phyloP scores from a whole-genome alignment of 1,140 invertebrate genomes.

The Melitaea cinxia region DNA sequence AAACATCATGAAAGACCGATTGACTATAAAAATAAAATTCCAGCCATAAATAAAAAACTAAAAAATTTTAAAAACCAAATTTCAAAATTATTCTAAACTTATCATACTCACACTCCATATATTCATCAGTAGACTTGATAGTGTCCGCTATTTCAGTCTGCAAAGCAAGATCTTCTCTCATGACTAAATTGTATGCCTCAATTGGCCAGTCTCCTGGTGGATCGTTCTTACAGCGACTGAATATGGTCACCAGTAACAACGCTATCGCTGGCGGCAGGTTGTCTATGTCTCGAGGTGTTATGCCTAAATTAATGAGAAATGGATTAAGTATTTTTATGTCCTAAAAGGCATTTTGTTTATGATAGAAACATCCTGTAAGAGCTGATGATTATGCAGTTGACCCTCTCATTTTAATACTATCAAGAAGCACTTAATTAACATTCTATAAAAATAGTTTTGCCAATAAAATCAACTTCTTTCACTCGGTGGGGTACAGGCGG shows the following conservation, averaged over 20 bases:
- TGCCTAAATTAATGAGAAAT: constrained; percentile 68
- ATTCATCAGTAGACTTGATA: constrained; percentile 49
- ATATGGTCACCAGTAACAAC: constrained; percentile 88
- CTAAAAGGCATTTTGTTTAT: too few species aligned
- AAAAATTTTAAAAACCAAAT: too few species aligned
- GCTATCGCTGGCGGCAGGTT: constrained; percentile 89
- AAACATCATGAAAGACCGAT: too few species aligned
- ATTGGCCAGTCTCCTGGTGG: constrained; percentile 91
- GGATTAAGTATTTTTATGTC: background rate
- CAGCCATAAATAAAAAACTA: too few species aligned
- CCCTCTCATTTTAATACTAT: too few species aligned
- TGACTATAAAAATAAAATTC: background rate
- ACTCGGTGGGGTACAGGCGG: too few species aligned
- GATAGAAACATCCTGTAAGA: too few species aligned
- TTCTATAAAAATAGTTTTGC: too few species aligned
- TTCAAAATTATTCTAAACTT: too few species aligned
- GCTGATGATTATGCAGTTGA: too few species aligned
- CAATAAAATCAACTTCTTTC: too few species aligned
- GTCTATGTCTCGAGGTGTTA: constrained; percentile 88
- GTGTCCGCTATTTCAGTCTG: constrained; percentile 74
- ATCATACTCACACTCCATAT: constrained; percentile 64
- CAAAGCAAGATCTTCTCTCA: constrained; percentile 88
- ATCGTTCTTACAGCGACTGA: constrained; percentile 88
- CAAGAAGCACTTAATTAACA: too few species aligned
- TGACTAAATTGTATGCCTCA: constrained; percentile 89